Evolutionary conservation across 2,113 vertebrate genomes (phyloP), one percentile per base, ranked within the genome.

Genomic region (Strix aluco): DNA sequence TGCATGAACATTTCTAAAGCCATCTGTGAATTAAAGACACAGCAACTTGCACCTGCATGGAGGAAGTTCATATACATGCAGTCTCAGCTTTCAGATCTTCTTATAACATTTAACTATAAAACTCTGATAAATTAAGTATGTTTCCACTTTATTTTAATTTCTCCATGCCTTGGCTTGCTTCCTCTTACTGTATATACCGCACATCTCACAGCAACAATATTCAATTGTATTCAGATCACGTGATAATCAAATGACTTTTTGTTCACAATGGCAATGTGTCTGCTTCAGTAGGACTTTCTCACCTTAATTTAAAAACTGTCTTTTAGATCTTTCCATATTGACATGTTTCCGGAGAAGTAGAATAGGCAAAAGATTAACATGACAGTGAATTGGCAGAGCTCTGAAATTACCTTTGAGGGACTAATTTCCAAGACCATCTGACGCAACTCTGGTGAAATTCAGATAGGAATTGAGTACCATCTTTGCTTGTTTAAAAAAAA

Each of bases 41-140:
- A 6, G 27, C 36, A 85, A 65, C n/a, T 44, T 80, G 34, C 46
- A 90, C 4, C 15, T 6, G 11, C 10, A 51, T 5, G 71, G n/a
- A 73, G 36, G 7, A 80, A 57, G 15, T 49, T 51, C n/a, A 61
- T 4, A 63, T 17, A 75, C 11, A 22, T 0, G 0, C 8, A 57
- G 52, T 22, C 54, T 82, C 59, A 90, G 42, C 10, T 85, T 91
- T 81, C 57, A 47, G 47, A 63, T 85, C 20, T 71, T n/a, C 38
- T 32, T 22, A 74, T 16, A 86, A 52, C 38, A 59, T 47, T 67
- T 51, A 91, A 82, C 40, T n/a, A n/a, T 4, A 58, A 63, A 84
- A 47, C 13, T 57, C 42, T 74, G 16, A 17, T 26, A 83, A 57
- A 38, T 42, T 72, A 40, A 40, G 27, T 36, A 19, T 29, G 13